Base-by-base conservation (phyloP, 2,113 vertebrate genomes). In the Aspiorhynchus laticeps region DNA sequence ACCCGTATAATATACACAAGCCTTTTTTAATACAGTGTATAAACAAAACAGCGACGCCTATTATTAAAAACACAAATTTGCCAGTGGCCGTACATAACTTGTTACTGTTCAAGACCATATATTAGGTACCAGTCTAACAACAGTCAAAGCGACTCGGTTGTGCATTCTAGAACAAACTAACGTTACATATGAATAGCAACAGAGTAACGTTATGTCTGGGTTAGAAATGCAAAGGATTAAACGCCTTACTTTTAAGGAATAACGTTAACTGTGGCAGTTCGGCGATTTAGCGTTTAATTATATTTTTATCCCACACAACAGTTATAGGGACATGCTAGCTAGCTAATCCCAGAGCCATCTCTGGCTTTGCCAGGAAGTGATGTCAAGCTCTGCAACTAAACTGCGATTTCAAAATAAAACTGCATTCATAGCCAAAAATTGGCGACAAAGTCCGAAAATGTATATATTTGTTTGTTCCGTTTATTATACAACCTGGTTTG, bases 241-340 rank as follows among this genome's bases (percentile, higher is more conserved):
- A 63, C 24, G 19, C 10, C 80, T 69, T 83, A 67, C 61, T 67
- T 83, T 17, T 43, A 19, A 28, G 0, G 10, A 41, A 69, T 48
- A 51, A n/a, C n/a, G n/a, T n/a, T n/a, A n/a, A 10, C 41, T 51
- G 61, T 82, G 41, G 63, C 21, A 69, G 5, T 31, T 69, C 63
- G 10, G 36, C 7, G 59, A 82, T 21, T 46, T 28, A 11, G n/a
- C 26, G 8, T 31, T 33, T 59, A 59, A 59, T 59, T 59, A 9
- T 21, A 10, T 33, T 51, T 83, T 4, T 51, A 69, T 69, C 19
- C 28, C 9, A 48, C 17, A 69, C 33, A 69, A 28, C 61, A 7
- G 4, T 41, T 31, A 46, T 46, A 67, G 15, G 56, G 59, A 38
- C 56, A 80, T 63, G 56, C 79, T 81, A 81, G 79, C 80, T 83